phyloP scores from a whole-genome alignment of 2,888 invertebrate species.

The Lingula anatina region DNA sequence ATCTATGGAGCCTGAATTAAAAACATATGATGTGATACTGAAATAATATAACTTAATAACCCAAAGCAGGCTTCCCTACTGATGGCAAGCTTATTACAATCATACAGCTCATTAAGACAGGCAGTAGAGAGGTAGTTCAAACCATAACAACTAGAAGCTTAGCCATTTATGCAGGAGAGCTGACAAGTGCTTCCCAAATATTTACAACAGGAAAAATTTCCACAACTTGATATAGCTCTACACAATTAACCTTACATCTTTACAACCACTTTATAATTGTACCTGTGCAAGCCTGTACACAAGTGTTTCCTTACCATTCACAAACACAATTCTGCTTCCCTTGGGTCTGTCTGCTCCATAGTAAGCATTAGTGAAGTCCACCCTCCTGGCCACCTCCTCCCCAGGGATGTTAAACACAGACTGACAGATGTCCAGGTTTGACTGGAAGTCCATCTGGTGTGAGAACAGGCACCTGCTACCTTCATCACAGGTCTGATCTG shows the following conservation, averaged over 20 bases:
- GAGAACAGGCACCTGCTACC: slow-evolving; percentile 24
- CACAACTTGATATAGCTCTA: no score
- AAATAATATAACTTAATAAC: background rate
- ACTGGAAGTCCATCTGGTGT: slow-evolving; percentile 17
- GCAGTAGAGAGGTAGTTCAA: background rate
- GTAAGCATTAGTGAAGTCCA: slow-evolving; percentile 27
- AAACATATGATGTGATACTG: background rate
- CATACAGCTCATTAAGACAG: background rate
- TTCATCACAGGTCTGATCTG: slow-evolving; percentile 30
- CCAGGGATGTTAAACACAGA: slow-evolving; percentile 17
- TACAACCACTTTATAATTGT: no score
- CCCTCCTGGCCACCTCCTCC: slow-evolving; percentile 12
- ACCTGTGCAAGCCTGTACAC: background rate
- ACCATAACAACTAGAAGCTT: no score
- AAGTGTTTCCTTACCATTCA: slow-evolving; percentile 29
- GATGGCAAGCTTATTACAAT: background rate
- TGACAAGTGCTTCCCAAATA: no score
- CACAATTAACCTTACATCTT: no score
- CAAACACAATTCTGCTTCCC: slow-evolving; percentile 28
- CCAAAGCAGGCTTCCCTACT: background rate
- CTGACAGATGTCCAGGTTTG: slow-evolving; percentile 23
- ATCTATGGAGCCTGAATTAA: slow-evolving; percentile 25
- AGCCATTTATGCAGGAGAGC: no score
- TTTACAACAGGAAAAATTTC: no score
- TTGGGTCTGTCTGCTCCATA: slow-evolving; percentile 27